phyloP scores from a whole-genome alignment of 2,888 invertebrate genomes.

The Caenorhabditis uteleia region DNA sequence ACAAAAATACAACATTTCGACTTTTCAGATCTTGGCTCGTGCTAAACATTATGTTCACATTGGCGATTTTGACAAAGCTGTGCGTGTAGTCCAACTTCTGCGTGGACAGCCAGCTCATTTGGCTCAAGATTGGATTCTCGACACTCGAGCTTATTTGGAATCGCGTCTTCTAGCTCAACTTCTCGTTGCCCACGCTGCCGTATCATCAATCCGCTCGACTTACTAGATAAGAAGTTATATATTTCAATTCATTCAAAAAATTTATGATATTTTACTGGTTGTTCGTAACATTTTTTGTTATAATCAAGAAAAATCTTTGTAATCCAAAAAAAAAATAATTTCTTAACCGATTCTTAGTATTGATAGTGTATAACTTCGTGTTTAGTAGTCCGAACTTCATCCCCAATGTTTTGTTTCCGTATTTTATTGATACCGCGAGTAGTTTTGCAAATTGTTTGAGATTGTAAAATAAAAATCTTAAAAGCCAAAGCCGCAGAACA shows the following conservation, averaged over 20 bases:
- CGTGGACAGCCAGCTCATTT: slow-evolving; percentile 84
- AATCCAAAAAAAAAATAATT: no score
- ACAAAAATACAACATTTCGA: background rate
- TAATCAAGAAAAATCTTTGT: background rate
- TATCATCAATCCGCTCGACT: slow-evolving; percentile 73
- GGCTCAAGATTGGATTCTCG: slow-evolving; percentile 85
- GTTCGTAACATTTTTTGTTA: background rate
- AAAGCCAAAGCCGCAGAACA: no score
- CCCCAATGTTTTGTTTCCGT: no score
- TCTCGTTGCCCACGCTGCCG: slow-evolving; percentile 86
- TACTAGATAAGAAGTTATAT: slow-evolving; percentile 44
- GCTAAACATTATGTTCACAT: slow-evolving; percentile 84
- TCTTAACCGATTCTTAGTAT: no score
- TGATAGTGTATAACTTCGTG: no score
- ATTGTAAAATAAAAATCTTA: no score
- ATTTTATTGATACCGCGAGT: no score
- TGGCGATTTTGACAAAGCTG: slow-evolving; percentile 84
- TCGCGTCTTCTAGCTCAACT: slow-evolving; percentile 79
- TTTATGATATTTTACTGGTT: background rate
- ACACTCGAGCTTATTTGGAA: slow-evolving; percentile 71
- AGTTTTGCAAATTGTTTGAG: no score
- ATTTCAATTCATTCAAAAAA: background rate
- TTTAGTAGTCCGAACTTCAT: no score
- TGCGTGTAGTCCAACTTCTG: slow-evolving; percentile 80
- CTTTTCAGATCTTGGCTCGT: slow-evolving; percentile 80